Percentiles rank a stretch among this genome's conserved stretches.
These are phyloP conservation scores for Latheticus oryzae DNA, from an alignment of 2,888 invertebrate genomes.

Conservation along the genomic window DNA sequence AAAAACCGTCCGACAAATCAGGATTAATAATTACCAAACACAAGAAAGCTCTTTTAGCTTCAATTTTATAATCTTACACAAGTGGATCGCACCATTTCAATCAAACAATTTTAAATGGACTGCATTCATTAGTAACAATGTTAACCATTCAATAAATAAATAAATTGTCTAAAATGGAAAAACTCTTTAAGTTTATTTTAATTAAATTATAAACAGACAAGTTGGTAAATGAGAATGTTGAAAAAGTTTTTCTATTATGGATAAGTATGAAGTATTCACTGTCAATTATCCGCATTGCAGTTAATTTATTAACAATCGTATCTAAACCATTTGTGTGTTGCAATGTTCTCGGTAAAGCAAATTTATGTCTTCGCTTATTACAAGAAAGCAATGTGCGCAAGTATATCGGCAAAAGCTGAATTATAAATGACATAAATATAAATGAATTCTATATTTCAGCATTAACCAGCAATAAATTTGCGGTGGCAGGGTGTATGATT, in stretches of 20 bases:
- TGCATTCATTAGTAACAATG: conserved; percentile 23
- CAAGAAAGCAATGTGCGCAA: conserved; percentile 46
- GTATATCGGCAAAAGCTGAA: conserved; percentile 52
- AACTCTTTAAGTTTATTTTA: neutral
- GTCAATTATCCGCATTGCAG: conserved; percentile 26
- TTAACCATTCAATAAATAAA: conserved; percentile 10
- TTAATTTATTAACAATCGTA: conserved; percentile 29
- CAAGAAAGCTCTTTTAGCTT: conserved; percentile 32
- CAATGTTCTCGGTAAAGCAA: conserved; percentile 33
- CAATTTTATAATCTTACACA: conserved; percentile 27
- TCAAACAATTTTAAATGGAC: conserved; percentile 11
- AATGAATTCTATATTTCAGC: conserved; percentile 59
- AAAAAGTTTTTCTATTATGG: conserved; percentile 17
- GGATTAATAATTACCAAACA: conserved; percentile 34
- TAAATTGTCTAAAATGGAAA: neutral
- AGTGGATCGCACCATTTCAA: neutral
- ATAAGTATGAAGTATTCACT: conserved; percentile 11
- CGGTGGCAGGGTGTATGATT: conserved; percentile 56
- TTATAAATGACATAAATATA: conserved; percentile 57
- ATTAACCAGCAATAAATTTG: conserved; percentile 59
- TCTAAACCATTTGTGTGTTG: conserved; percentile 25
- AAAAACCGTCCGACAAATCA: conserved; percentile 12
- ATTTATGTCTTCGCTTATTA: conserved; percentile 55
- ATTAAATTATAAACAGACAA: conserved; percentile 13
- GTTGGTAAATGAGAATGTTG: conserved; percentile 4